Conservation (phyloP, 1,140 invertebrate genomes). For the Antheraea pernyi region DNA sequence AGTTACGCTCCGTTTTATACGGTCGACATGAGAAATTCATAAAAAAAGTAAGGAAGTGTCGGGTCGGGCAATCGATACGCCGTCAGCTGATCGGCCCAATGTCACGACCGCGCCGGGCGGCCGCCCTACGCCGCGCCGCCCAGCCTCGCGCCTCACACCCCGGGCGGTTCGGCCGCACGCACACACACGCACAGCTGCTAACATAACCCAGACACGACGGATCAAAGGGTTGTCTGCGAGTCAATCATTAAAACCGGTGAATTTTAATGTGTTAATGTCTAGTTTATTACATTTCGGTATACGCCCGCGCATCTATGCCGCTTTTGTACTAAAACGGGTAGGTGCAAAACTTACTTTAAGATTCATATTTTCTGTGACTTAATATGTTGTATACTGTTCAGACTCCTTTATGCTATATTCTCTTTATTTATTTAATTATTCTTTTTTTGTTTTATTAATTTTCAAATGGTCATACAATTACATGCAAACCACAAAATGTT, state of each 20-base stretch:
- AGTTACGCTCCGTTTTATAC: background rate
- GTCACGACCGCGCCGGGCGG: slow-evolving; percentile 50
- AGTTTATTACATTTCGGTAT: too few relatives aligned
- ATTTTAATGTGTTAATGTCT: background rate
- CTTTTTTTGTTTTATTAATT: too few relatives aligned
- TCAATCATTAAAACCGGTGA: slow-evolving; percentile 22
- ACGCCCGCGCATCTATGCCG: too few relatives aligned
- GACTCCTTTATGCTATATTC: too few relatives aligned
- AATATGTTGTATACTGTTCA: too few relatives aligned
- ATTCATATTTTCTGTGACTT: too few relatives aligned
- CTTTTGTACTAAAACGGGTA: too few relatives aligned
- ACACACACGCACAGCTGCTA: slow-evolving; percentile 29
- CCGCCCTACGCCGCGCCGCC: slow-evolving; percentile 22
- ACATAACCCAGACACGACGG: slow-evolving; percentile 10
- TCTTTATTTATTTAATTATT: too few relatives aligned
- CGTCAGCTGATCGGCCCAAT: slow-evolving; percentile 72
- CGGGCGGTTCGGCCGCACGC: slow-evolving; percentile 24
- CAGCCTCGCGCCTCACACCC: slow-evolving; percentile 19
- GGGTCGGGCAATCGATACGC: slow-evolving; percentile 57
- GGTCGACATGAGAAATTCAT: slow-evolving; percentile 66
- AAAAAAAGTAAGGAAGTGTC: slow-evolving; percentile 63
- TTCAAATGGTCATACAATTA: too few relatives aligned
- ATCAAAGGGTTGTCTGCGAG: slow-evolving; percentile 1
- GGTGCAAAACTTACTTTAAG: too few relatives aligned
- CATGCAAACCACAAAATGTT: too few relatives aligned